phyloP scores from a whole-genome alignment of 2,888 invertebrate genomes.

The Teleiodes luculella region DNA sequence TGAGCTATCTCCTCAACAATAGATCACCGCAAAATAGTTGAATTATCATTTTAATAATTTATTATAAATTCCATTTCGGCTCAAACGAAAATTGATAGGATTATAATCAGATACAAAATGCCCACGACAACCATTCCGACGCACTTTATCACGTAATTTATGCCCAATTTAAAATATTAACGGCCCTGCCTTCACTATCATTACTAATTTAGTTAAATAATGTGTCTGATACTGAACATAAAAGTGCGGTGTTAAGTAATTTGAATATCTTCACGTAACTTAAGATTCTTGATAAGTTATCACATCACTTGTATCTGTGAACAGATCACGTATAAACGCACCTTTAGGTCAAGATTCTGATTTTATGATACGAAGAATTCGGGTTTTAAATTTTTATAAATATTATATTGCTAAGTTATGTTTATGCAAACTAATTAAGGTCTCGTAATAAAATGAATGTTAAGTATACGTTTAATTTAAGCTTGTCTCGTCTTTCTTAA shows the following conservation, averaged over 20 bases:
- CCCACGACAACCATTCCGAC: neutral
- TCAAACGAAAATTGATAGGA: constrained; percentile 1
- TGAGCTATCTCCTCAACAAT: too few relatives aligned
- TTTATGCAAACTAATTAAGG: too few relatives aligned
- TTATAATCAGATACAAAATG: neutral
- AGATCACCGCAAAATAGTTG: too few relatives aligned
- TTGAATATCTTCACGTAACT: constrained; percentile 18
- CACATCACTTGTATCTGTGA: constrained; percentile 10
- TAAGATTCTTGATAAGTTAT: constrained; percentile 13
- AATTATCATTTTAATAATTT: neutral
- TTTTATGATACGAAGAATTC: too few relatives aligned
- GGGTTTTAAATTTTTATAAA: too few relatives aligned
- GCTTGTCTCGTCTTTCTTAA: too few relatives aligned
- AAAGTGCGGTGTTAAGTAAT: constrained; percentile 11
- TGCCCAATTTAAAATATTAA: constrained; percentile 7
- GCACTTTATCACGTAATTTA: constrained; percentile 11
- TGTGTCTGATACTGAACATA: constrained; percentile 9
- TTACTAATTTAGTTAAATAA: constrained; percentile 9
- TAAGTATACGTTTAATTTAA: too few relatives aligned
- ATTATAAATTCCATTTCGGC: neutral
- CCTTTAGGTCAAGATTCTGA: neutral
- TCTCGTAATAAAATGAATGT: too few relatives aligned
- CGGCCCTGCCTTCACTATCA: neutral
- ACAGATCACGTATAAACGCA: constrained; percentile 9
- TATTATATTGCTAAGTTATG: too few relatives aligned